Base-by-base conservation (phyloP, 2,797 vertebrate genomes). In the Propithecus deckenii region DNA sequence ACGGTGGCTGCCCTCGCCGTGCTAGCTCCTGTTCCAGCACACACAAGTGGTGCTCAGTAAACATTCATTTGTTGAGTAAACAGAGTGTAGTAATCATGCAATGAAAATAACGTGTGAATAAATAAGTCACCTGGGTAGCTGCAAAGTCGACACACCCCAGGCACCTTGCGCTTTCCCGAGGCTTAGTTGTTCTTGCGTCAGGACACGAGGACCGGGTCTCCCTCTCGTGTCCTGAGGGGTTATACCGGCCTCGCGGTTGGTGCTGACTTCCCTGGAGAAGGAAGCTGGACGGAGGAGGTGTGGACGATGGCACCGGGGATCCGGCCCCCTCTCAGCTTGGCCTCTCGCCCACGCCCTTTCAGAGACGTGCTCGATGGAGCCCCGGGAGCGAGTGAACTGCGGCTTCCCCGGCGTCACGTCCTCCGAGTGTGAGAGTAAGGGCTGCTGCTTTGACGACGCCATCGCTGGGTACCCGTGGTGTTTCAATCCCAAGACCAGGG, bases 401-500 rank as follows among this genome's bases (percentile, higher is more conserved):
- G 98, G 98, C 3, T 4, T 0, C 2, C 2, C 80, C 0, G 93
- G 94, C 0, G 4, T 98, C 96, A 97, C 96, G 0, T 0, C 6
- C 0, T 0, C 8, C 0, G 4, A 95, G 17, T 98, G 98, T 0
- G 0, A 30, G 0, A 5, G 0, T 0, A 97, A 0, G 7, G 52
- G 52, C 41, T 98, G 98, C 74, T 98, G 98, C 35, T 98, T 98
- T 3, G n/a, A 93, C 1, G 0, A 2, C 81, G 32, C 0, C 0
- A 0, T 92, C 5, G 1, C 0, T 0, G 86, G 76, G 0, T 2
- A 38, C 12, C 97, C 97, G 0, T 98, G 97, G 98, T 98, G 98
- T 15, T 98, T 96, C 89, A 0, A 8, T 0, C 74, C 96, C 0
- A 0, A 0, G 15, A 0, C 0, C 0, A 0, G 32, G 0, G 13